Percentiles rank a stretch among this genome's conserved stretches.
phyloP scores from a whole-genome alignment of 1,140 invertebrate genomes.

The Drosophila eugracilis region DNA sequence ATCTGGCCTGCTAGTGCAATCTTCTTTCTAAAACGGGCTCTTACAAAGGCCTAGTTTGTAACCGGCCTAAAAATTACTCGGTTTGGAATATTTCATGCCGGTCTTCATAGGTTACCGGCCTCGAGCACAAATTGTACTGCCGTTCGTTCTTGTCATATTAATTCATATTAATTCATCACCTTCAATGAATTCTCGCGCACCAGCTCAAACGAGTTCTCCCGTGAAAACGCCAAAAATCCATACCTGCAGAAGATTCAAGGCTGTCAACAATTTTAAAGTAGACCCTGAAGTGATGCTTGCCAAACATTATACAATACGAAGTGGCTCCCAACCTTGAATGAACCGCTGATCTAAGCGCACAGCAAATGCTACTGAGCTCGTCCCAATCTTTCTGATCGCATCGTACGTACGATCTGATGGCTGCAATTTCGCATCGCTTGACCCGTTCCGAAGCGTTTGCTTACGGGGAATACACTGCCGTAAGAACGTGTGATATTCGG shows the following conservation, averaged over 20 bases:
- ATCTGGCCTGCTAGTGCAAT: no score
- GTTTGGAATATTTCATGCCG: no score
- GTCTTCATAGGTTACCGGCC: no score
- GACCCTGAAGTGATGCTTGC: not conserved
- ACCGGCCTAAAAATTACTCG: no score
- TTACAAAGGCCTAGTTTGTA: no score
- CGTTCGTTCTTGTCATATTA: constrained; percentile 7
- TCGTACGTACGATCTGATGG: not conserved
- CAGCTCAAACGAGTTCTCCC: not conserved
- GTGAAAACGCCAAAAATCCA: not conserved
- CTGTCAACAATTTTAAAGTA: not conserved
- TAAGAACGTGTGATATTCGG: not conserved
- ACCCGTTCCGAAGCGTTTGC: not conserved
- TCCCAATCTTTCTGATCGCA: not conserved
- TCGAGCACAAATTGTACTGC: constrained; percentile 6
- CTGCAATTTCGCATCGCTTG: not conserved
- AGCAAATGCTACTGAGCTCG: not conserved
- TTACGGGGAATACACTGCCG: not conserved
- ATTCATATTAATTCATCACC: constrained; percentile 2
- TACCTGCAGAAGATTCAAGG: not conserved
- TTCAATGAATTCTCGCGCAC: not conserved
- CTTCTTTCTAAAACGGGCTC: no score
- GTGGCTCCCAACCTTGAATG: not conserved
- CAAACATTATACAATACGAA: not conserved
- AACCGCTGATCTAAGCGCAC: not conserved